phyloP scores from a whole-genome alignment of 2,888 invertebrate species.

The Piscicola geometra region DNA sequence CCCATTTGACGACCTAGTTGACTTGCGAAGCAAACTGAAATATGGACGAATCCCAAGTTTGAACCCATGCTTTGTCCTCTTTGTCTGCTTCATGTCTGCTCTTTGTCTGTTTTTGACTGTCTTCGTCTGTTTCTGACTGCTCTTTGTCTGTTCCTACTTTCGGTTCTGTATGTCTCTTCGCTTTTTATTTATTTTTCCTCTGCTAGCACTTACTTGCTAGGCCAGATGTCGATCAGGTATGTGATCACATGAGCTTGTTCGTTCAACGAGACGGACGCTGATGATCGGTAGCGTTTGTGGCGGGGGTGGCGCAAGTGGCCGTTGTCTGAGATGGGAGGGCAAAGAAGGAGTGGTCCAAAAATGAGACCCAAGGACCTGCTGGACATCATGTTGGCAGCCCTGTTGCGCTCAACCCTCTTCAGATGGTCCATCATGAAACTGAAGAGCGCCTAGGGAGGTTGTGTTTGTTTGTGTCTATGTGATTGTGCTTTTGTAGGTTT shows the following conservation, averaged over 20 bases:
- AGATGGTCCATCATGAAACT: conserved; percentile 35
- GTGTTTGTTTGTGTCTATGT: too few species aligned
- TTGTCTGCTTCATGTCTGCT: too few species aligned
- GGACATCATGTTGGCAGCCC: conserved; percentile 34
- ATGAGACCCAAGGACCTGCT: conserved; percentile 29
- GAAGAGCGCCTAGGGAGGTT: conserved; percentile 34
- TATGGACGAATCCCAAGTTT: too few species aligned
- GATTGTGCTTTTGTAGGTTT: too few species aligned
- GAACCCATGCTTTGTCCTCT: too few species aligned
- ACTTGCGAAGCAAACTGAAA: too few species aligned
- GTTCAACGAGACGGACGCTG: conserved; percentile 20
- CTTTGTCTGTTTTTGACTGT: too few species aligned
- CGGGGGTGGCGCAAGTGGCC: background rate
- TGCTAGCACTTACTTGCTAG: conserved; percentile 10
- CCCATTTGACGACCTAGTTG: too few species aligned
- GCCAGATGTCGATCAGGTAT: conserved; percentile 38
- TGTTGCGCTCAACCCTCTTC: conserved; percentile 25
- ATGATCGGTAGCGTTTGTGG: background rate
- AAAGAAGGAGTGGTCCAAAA: conserved; percentile 37
- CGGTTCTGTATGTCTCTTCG: too few species aligned
- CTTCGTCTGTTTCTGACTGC: too few species aligned
- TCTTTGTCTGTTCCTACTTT: too few species aligned
- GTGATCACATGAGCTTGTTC: conserved; percentile 35
- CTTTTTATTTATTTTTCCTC: too few species aligned
- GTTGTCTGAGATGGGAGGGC: conserved; percentile 26